Evolutionary conservation across 1,140 invertebrate species (phyloP).

Genomic region (Glossosoma conforme): DNA sequence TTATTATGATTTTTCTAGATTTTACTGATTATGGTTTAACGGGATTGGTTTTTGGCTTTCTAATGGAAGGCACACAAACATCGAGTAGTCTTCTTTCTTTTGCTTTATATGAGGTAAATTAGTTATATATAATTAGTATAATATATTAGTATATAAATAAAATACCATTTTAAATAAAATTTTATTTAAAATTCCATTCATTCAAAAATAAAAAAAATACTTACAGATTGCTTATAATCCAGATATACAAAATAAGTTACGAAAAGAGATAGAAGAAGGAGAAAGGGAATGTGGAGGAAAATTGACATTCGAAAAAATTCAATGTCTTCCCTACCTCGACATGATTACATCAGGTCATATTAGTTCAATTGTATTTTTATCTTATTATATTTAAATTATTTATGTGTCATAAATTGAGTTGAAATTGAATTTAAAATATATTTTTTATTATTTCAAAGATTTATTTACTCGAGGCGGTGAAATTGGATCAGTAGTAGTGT

Average conservation of each 20-base stretch:
- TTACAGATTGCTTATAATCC: slow-evolving; percentile 14
- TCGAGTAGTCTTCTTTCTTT: slow-evolving; percentile 9
- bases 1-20: not conserved
- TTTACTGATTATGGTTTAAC: slow-evolving; percentile 3
- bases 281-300: slow-evolving; percentile 1
- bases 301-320: slow-evolving; percentile 10
- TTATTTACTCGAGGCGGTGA: no score
- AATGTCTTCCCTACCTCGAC: slow-evolving; percentile 14
- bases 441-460: no score
- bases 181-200: not conserved
- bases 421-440: not conserved
- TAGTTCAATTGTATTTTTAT: not conserved
- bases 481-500: no score
- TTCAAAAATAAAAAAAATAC: not conserved
- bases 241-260: slow-evolving; percentile 11
- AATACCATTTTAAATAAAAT: not conserved
- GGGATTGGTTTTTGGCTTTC: slow-evolving; percentile 11
- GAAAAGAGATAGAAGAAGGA: slow-evolving; percentile 7
- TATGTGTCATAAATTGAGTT: not conserved
- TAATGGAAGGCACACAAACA: slow-evolving; percentile 12
- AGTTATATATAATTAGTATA: not conserved
- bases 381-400: not conserved
- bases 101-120: slow-evolving; percentile 9
- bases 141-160: not conserved
- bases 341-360: slow-evolving; percentile 16